These are phyloP conservation scores for Megalops cyprinoides DNA, from an alignment of 2,797 vertebrate genomes.

Conservation along the genomic window DNA sequence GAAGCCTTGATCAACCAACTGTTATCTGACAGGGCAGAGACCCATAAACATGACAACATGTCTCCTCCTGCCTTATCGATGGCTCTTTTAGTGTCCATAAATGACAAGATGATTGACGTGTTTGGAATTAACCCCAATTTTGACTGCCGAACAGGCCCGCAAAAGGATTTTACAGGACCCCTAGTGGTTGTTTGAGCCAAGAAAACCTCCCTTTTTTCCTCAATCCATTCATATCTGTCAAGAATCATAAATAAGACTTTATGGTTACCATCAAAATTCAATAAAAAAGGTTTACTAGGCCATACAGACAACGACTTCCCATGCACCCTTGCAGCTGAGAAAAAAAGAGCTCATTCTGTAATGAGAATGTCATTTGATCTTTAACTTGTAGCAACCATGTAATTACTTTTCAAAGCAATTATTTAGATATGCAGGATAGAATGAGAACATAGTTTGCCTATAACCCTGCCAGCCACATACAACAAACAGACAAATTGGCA, in stretches of 20 bases:
- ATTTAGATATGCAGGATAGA: neutral
- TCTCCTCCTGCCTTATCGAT: neutral
- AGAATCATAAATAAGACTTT: conserved; percentile 4
- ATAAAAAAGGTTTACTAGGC: conserved; percentile 1
- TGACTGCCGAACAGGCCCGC: neutral
- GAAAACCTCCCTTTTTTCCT: neutral
- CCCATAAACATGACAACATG: neutral
- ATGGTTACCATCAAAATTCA: conserved; percentile 7
- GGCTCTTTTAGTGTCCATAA: neutral
- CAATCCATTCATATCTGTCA: neutral
- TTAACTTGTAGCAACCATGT: neutral
- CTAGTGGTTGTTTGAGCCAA: neutral
- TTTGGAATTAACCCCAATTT: neutral
- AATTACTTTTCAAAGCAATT: neutral
- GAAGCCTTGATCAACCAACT: neutral
- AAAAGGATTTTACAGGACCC: neutral
- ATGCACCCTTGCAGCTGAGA: neutral
- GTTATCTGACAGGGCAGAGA: neutral
- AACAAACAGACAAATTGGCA: too few relatives aligned
- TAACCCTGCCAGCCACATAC: neutral
- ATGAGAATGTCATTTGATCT: neutral
- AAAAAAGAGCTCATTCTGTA: neutral
- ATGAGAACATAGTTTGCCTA: neutral
- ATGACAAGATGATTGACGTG: neutral
- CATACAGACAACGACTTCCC: neutral